Percentiles rank a stretch among this genome's conserved stretches.
Conservation (phyloP, 2,888 invertebrate species). For the Nomada fucata region DNA sequence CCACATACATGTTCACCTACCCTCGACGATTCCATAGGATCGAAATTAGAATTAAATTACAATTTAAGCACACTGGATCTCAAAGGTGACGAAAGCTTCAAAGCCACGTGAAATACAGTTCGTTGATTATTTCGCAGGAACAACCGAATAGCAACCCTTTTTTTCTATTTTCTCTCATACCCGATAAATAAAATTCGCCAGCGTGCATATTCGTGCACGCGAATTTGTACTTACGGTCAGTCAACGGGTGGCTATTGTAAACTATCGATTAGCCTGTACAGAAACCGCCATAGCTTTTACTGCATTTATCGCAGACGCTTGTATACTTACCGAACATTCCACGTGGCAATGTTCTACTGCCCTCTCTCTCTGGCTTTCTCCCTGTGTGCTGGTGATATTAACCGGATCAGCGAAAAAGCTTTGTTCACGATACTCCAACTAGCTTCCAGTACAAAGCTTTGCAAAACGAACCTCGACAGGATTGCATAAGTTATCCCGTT, state of each 20-base stretch:
- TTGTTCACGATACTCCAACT: conserved; percentile 14
- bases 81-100: neutral
- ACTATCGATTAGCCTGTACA: conserved; percentile 47
- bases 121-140: conserved; percentile 7
- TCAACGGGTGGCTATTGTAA: conserved; percentile 17
- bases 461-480: conserved; percentile 25
- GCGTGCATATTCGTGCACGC: conserved; percentile 12
- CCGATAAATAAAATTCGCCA: conserved; percentile 28
- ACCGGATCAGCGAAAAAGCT: conserved; percentile 39
- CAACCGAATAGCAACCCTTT: conserved; percentile 11
- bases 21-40: neutral
- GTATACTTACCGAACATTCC: conserved; percentile 35
- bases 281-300: conserved; percentile 43
- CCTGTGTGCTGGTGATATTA: conserved; percentile 20
- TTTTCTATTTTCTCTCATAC: neutral
- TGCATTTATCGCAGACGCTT: conserved; percentile 24
- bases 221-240: conserved; percentile 18
- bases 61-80: neutral
- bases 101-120: neutral
- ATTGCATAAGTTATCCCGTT: conserved; percentile 27
- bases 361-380: neutral
- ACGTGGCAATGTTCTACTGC: conserved; percentile 7
- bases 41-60: neutral
- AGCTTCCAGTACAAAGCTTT: conserved; percentile 25
- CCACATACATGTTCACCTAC: too few relatives aligned